Evolutionary conservation across 2,113 vertebrate species (phyloP), one percentile per base, ranked within the genome.

Genomic region (Aviceda subcristata): DNA sequence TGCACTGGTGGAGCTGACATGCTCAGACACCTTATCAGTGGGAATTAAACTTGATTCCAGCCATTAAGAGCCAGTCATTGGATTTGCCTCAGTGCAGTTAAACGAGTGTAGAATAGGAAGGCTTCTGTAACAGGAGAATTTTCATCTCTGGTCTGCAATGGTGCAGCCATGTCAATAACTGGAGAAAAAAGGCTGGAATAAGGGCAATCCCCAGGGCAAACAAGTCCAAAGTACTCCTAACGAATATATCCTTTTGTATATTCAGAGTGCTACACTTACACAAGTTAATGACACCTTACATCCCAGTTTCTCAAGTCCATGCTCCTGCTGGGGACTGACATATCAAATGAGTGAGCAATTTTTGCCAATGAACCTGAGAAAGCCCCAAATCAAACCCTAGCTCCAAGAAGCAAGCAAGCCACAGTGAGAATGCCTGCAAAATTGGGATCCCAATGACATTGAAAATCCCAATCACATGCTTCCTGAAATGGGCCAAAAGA

Each of bases 1-100:
- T 82, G 69, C 34, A 60, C 27, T 0, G 0, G 39, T 60, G 66
- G 66, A 95, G 84, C 77, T 76, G 74, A 75, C 48, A 11, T 38
- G 53, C n/a, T 50, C 73, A 73, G 62, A 68, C 43, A 84, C 26
- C 38, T 83, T 59, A 56, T 73, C 88, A 91, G 46, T 24, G 48
- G 78, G 91, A 97, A 96, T 78, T 94, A 53, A 86, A 89, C 81
- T 94, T 67, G 8, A 96, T 92, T 95, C 89, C 94, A 97, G 96
- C 84, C 74, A 27, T 92, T 85, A 69, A 82, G 26, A 67, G 23
- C 38, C 92, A 91, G 62, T 46, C 74, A 66, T 7, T 90, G 66
- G 53, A 75, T 79, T 69, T 95, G 17, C 74, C 27, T 36, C 73
- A 45, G 48, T 36, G 29, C 3, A 74, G 41, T 86, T 68, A 90